A percentile compares a stretch with the other conserved stretches of the same genome.
Conservation (phyloP, 2,888 invertebrate genomes). For the Calliopum simillimum region DNA sequence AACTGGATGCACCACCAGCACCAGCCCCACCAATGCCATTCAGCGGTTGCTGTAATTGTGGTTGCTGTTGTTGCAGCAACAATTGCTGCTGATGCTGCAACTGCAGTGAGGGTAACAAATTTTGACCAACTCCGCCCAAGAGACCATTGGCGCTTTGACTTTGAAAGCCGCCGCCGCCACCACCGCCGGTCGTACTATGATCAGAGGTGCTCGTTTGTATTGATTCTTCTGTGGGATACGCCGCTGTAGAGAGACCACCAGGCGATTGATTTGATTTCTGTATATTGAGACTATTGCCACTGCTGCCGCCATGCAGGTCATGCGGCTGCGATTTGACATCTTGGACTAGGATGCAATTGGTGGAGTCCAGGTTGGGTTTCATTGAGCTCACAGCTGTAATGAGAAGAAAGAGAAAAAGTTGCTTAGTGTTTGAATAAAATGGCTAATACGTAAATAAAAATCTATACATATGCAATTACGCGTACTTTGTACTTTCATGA, state of each 20-base stretch:
- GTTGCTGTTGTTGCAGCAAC: slow-evolving; percentile 71
- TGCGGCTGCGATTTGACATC: slow-evolving; percentile 81
- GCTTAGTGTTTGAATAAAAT: neutral
- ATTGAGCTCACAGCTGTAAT: slow-evolving; percentile 89
- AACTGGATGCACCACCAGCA: slow-evolving; percentile 49
- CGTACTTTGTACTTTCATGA: neutral
- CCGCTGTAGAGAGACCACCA: slow-evolving; percentile 69
- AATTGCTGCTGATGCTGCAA: slow-evolving; percentile 71
- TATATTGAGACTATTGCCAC: slow-evolving; percentile 35
- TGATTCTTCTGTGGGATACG: slow-evolving; percentile 82
- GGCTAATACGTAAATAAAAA: no score
- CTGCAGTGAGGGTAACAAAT: slow-evolving; percentile 58
- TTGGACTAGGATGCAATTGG: slow-evolving; percentile 91
- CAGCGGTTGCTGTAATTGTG: slow-evolving; percentile 50
- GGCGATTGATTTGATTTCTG: slow-evolving; percentile 52
- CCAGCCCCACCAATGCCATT: slow-evolving; percentile 41
- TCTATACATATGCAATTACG: neutral
- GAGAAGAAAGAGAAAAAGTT: slow-evolving; percentile 49
- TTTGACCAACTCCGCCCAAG: slow-evolving; percentile 47
- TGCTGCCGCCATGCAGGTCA: slow-evolving; percentile 78
- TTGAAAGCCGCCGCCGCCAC: slow-evolving; percentile 29
- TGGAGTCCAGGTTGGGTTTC: slow-evolving; percentile 88
- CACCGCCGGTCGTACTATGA: slow-evolving; percentile 71
- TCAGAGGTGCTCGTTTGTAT: slow-evolving; percentile 78
- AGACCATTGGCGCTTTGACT: slow-evolving; percentile 39